phyloP scores from a whole-genome alignment of 1,140 invertebrate genomes.

The Drosophila takahashii region DNA sequence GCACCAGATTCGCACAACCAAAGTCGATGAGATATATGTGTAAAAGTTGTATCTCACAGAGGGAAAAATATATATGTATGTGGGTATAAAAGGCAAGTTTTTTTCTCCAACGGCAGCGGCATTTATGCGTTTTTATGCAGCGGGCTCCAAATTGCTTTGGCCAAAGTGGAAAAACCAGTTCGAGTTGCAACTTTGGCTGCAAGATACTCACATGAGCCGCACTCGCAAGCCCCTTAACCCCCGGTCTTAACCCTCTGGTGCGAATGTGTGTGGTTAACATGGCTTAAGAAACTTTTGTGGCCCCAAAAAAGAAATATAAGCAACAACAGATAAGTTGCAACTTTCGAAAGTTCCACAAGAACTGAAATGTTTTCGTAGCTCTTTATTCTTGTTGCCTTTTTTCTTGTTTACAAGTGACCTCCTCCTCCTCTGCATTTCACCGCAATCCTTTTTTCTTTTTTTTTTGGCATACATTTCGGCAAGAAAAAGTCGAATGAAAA shows the following conservation, averaged over 20 bases:
- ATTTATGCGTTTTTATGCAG: conserved; percentile 56
- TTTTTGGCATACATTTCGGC: conserved; percentile 36
- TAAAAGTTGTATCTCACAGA: conserved; percentile 7
- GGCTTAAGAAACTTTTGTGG: conserved; percentile 78
- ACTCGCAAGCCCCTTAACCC: background rate
- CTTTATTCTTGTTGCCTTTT: conserved; percentile 54
- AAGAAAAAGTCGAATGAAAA: conserved; percentile 47
- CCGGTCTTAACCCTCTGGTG: conserved; percentile 36
- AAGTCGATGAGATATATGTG: conserved; percentile 16
- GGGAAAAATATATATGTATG: conserved; percentile 11
- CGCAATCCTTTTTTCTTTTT: background rate
- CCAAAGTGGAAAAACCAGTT: conserved; percentile 81
- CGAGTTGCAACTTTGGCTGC: conserved; percentile 61
- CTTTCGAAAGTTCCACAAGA: conserved; percentile 72
- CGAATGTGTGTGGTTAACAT: conserved; percentile 79
- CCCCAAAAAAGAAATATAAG: conserved; percentile 25
- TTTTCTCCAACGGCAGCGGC: conserved; percentile 40
- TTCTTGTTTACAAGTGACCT: conserved; percentile 59
- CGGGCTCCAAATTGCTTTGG: conserved; percentile 78
- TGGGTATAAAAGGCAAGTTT: conserved; percentile 39
- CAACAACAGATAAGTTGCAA: conserved; percentile 81
- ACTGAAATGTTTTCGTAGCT: conserved; percentile 60
- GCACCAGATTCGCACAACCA: conserved; percentile 20
- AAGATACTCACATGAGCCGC: conserved; percentile 50
- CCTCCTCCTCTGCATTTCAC: background rate